These are phyloP conservation scores for Chalcis sispes DNA, from an alignment of 2,888 invertebrate species.

Conservation along the genomic window DNA sequence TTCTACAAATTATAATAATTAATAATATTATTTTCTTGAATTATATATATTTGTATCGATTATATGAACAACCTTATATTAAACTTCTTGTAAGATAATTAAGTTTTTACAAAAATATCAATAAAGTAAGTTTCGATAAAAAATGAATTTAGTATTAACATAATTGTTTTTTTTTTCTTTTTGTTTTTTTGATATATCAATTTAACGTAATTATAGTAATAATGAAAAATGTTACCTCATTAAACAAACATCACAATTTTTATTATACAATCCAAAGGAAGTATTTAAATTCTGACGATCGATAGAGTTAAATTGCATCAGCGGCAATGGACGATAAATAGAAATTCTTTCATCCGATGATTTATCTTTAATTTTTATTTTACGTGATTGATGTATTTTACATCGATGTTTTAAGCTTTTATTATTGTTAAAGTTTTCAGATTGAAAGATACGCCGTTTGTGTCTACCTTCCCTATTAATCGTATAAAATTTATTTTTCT, in stretches of 20 bases:
- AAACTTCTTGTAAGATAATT: too few relatives aligned
- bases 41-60: too few relatives aligned
- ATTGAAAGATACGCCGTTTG: not conserved
- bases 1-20: too few relatives aligned
- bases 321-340: slow-evolving; percentile 1
- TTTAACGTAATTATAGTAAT: too few relatives aligned
- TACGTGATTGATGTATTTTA: slow-evolving; percentile 19
- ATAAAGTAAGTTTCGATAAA: too few relatives aligned
- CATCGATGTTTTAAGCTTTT: not conserved
- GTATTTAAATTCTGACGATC: slow-evolving; percentile 36
- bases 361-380: slow-evolving; percentile 44
- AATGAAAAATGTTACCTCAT: slow-evolving; percentile 11
- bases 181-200: too few relatives aligned
- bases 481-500: too few relatives aligned
- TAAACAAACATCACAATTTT: slow-evolving; percentile 13
- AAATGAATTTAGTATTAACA: too few relatives aligned
- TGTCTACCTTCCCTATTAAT: not conserved
- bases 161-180: too few relatives aligned
- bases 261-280: slow-evolving; percentile 9
- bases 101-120: too few relatives aligned
- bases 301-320: slow-evolving; percentile 47
- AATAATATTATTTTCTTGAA: too few relatives aligned
- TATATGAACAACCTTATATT: too few relatives aligned
- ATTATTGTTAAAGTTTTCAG: not conserved
- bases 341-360: slow-evolving; percentile 29